Base-by-base conservation (phyloP, 2,888 invertebrate genomes). In the Hydrotaea cyrtoneurina region DNA sequence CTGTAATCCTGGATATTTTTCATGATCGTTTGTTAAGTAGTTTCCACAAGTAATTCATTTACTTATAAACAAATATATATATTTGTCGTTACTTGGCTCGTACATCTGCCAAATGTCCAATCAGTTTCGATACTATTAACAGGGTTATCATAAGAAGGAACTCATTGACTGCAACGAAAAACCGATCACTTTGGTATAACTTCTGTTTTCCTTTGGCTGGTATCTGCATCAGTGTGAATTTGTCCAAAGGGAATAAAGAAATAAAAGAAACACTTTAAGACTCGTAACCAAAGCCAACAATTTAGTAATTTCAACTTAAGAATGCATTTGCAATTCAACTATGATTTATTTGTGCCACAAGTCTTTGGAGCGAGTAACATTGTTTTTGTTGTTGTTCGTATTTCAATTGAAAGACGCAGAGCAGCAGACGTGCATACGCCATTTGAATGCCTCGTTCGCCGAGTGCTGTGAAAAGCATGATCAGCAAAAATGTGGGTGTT, bases 401-500 rank as follows among this genome's bases (percentile, higher is more conserved):
- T 46, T 66, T 46, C 15, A 69, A 69, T 43, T 69, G 21, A 69
- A 69, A 46, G 46, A 46, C 69, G n/a, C 19, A 69, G 19, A 23
- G 39, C 23, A 19, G 36, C 39, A 17, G 64, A 39, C 66, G 36
- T 39, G 11, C 74, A 85, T 82, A 66, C 50, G 62, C 7, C 46
- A n/a, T n/a, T n/a, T n/a, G 21, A 23, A 23, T 23, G 55, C 2
- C 62, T 62, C 36, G 57, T 62, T 59, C 17, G 59, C 78, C 39
- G 46, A 26, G 50, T 15, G 71, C 57, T 66, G 13, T n/a, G 23
- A 59, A 79, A 79, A 82, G 79, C 77, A 82, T 80, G 77, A 85
- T 85, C 85, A 85, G 85, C 85, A 82, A 79, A 85, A 77, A 77
- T 85, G 85, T 85, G 82, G 85, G 85, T 85, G 85, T 85, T 74